Evolutionary conservation across 2,113 vertebrate species (phyloP).

Genomic region (Notiomystis cincta): DNA sequence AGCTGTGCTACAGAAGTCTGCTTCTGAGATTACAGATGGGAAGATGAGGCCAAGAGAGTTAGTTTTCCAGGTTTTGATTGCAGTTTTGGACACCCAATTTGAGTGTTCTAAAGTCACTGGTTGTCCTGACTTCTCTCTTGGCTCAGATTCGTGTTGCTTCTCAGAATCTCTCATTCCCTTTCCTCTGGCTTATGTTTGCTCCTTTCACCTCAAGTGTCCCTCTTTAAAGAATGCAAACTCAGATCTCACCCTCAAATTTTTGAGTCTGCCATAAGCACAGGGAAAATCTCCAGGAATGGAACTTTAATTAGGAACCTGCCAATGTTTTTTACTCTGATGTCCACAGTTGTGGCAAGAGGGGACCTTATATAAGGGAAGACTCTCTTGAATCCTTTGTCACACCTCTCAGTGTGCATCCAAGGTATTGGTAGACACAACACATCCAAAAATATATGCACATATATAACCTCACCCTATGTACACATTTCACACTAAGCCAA

Average conservation of each 20-base stretch:
- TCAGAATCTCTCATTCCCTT: background rate
- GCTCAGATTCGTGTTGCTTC: background rate
- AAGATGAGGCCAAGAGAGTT: background rate
- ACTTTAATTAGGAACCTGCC: background rate
- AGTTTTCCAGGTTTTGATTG: background rate
- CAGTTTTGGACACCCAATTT: background rate
- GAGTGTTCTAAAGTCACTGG: background rate
- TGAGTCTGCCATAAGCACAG: background rate
- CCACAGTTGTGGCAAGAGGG: background rate
- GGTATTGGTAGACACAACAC: background rate
- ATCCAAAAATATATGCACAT: background rate
- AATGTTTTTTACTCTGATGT: background rate
- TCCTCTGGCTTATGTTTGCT: background rate
- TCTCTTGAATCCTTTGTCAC: background rate
- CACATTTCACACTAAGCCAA: background rate
- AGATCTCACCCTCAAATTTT: background rate
- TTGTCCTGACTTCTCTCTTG: background rate
- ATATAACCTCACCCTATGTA: background rate
- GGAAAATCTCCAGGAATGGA: background rate
- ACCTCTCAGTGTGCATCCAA: background rate
- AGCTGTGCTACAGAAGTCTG: background rate
- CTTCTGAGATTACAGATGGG: background rate
- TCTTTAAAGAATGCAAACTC: background rate
- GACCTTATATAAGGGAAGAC: rapidly evolving
- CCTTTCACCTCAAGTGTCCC: background rate